Evolutionary conservation across 2,797 vertebrate genomes (phyloP).

Genomic region (Leptatherina wallacei): DNA sequence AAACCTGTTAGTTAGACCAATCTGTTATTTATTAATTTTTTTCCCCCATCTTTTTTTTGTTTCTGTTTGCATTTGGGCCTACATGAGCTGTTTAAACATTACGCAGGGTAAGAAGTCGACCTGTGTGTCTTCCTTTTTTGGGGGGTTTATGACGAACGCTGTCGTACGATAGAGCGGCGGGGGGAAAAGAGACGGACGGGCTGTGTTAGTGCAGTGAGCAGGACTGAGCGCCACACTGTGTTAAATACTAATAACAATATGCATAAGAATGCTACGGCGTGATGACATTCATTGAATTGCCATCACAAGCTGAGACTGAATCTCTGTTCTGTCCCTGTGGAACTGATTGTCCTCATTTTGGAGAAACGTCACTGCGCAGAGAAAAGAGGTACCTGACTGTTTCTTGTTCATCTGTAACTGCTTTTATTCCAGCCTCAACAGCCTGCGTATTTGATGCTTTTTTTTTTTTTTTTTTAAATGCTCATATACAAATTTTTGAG

Average conservation of each 20-base stretch:
- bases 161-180: constrained; percentile 22
- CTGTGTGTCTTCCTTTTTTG: constrained; percentile 19
- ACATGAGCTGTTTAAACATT: constrained; percentile 18
- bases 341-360: constrained; percentile 55
- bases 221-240: constrained; percentile 25
- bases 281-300: constrained; percentile 26
- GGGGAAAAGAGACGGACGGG: constrained; percentile 31
- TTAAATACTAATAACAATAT: constrained; percentile 32
- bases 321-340: constrained; percentile 49
- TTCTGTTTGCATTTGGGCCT: constrained; percentile 51
- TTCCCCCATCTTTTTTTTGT: constrained; percentile 31
- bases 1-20: constrained; percentile 68
- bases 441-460: constrained; percentile 2
- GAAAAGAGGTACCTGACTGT: constrained; percentile 29
- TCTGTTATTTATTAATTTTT: constrained; percentile 22
- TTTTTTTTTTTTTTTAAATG: background rate
- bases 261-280: constrained; percentile 42
- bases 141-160: constrained; percentile 20
- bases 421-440: constrained; percentile 10
- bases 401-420: constrained; percentile 38
- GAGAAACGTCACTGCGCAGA: constrained; percentile 41
- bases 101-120: constrained; percentile 21
- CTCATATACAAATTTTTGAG: constrained; percentile 16
- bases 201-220: constrained; percentile 25
- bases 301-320: constrained; percentile 27